These are phyloP conservation scores for Pteronura brasiliensis DNA, from an alignment of 2,113 vertebrate genomes.

Conservation along the genomic window DNA sequence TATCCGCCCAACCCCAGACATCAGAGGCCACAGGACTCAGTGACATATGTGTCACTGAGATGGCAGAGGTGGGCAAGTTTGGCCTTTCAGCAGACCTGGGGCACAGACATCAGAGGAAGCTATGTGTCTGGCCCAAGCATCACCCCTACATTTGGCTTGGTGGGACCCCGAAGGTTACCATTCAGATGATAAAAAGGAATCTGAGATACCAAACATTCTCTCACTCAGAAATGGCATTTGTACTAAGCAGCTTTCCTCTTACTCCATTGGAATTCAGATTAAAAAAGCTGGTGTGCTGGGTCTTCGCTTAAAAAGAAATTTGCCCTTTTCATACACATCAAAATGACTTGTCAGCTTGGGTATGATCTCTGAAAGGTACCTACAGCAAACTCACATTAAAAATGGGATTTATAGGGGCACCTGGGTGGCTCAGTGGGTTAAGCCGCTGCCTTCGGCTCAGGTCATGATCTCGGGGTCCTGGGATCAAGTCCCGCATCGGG, in stretches of 20 bases:
- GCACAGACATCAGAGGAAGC: background rate
- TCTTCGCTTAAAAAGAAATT: constrained; percentile 21
- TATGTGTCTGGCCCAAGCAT: background rate
- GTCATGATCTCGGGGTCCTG: no score
- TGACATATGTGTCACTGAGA: background rate
- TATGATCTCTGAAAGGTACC: background rate
- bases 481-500: no score
- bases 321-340: constrained; percentile 6
- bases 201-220: background rate
- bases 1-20: background rate
- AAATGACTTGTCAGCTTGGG: constrained; percentile 29
- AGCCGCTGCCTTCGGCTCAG: no score
- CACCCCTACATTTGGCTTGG: background rate
- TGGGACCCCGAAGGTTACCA: background rate
- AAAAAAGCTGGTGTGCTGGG: background rate
- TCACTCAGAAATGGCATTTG: background rate
- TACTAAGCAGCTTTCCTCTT: constrained; percentile 1
- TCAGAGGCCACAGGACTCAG: background rate
- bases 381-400: background rate
- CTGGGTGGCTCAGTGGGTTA: no score
- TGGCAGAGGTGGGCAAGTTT: background rate
- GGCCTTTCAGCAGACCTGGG: background rate
- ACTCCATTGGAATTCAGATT: constrained; percentile 18
- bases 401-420: background rate
- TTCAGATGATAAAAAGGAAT: background rate